Evolutionary conservation across 2,888 invertebrate genomes (phyloP).

Genomic region (Liodrosophila aerea): DNA sequence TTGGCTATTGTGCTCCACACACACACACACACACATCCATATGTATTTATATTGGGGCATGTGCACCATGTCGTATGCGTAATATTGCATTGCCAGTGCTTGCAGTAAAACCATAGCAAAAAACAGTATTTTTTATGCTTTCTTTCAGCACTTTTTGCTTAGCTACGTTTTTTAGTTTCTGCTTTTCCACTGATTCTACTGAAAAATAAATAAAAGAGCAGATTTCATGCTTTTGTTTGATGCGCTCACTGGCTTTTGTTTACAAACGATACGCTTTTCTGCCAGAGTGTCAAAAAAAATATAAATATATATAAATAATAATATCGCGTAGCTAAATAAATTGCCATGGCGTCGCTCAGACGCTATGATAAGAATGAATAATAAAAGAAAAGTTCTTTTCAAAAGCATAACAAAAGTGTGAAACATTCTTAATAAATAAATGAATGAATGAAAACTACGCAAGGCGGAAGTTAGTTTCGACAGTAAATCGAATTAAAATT

Average conservation of each 20-base stretch:
- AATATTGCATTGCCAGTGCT: constrained; percentile 64
- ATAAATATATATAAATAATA: constrained; percentile 4
- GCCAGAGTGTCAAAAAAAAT: constrained; percentile 36
- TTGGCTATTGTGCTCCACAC: constrained; percentile 44
- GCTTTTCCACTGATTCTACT: constrained; percentile 9
- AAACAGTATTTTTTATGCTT: constrained; percentile 30
- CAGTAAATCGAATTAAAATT: too few relatives aligned
- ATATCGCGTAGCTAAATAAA: constrained; percentile 52
- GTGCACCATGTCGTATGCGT: constrained; percentile 70
- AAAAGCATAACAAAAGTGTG: neutral
- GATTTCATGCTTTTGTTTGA: constrained; percentile 51
- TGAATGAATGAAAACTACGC: neutral
- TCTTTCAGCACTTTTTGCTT: constrained; percentile 33
- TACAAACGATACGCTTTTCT: constrained; percentile 47
- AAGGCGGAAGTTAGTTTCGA: too few relatives aligned
- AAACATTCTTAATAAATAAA: too few relatives aligned
- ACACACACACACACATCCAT: constrained; percentile 26
- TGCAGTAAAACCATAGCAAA: constrained; percentile 36
- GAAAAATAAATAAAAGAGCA: constrained; percentile 23
- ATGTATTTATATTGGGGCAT: neutral
- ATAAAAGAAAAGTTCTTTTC: constrained; percentile 33
- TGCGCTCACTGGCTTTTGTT: constrained; percentile 44
- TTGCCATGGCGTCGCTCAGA: constrained; percentile 47
- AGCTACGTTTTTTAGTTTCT: constrained; percentile 33
- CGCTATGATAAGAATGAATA: constrained; percentile 42